Evolutionary conservation across 1,140 invertebrate genomes (phyloP).

Genomic region (Ectropis grisescens): DNA sequence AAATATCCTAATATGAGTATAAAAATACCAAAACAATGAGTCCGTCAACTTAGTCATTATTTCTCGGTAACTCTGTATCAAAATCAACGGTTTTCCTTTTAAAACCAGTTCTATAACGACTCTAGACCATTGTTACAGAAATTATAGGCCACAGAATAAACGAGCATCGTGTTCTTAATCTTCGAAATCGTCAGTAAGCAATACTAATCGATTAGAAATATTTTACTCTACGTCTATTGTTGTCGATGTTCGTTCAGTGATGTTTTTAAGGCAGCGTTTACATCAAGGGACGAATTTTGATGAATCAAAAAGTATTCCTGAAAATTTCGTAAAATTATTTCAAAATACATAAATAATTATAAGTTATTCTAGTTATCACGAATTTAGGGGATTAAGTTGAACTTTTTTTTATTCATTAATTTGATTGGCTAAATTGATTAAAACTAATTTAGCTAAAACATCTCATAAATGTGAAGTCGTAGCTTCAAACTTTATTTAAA

Average conservation of each 20-base stretch:
- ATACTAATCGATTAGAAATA: conserved; percentile 28
- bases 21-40: conserved; percentile 14
- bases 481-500: too few species aligned
- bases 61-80: conserved; percentile 24
- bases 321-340: too few species aligned
- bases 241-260: background rate
- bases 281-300: background rate
- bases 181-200: conserved; percentile 20
- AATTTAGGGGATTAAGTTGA: too few species aligned
- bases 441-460: too few species aligned
- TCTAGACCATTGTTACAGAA: background rate
- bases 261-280: conserved; percentile 1
- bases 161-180: too few species aligned
- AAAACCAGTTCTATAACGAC: conserved; percentile 8
- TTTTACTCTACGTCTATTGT: background rate
- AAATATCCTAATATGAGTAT: too few species aligned
- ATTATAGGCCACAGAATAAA: conserved; percentile 7
- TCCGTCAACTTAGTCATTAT: conserved; percentile 16
- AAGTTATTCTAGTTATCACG: too few species aligned
- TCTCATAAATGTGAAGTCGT: too few species aligned
- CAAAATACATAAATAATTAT: too few species aligned
- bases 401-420: too few species aligned
- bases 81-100: conserved; percentile 16
- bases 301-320: too few species aligned
- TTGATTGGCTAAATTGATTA: too few species aligned